Evolutionary conservation across 2,797 vertebrate species (phyloP).

Genomic region (Sebastes nivosus): DNA sequence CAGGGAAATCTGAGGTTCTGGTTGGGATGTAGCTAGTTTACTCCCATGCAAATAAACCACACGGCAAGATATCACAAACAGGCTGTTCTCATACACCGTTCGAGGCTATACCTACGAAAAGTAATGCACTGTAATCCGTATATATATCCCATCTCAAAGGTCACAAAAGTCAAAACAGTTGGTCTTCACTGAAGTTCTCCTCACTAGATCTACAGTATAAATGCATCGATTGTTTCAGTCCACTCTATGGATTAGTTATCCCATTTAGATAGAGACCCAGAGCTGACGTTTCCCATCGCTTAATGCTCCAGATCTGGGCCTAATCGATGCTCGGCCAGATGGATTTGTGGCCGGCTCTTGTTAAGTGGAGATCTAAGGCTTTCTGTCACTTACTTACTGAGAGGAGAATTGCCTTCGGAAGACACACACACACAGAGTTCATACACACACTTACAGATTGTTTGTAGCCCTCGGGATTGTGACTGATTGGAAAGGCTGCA

Average conservation of each 20-base stretch:
- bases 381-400: conserved; percentile 62
- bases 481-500: conserved; percentile 63
- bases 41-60: neutral
- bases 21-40: neutral
- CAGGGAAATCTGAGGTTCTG: neutral
- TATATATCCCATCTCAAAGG: too few species aligned
- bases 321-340: conserved; percentile 47
- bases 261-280: conserved; percentile 28
- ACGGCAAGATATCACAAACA: too few species aligned
- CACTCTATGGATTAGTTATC: conserved; percentile 40
- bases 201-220: conserved; percentile 28
- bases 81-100: too few species aligned
- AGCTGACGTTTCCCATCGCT: conserved; percentile 42
- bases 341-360: conserved; percentile 60
- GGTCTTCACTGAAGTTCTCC: neutral
- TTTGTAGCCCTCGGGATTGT: conserved; percentile 50
- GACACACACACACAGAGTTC: conserved; percentile 25
- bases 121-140: too few species aligned
- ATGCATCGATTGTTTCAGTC: conserved; percentile 23
- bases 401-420: conserved; percentile 49
- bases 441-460: conserved; percentile 40
- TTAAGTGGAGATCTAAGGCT: conserved; percentile 66
- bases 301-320: conserved; percentile 33
- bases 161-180: neutral
- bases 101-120: too few species aligned